phyloP scores from a whole-genome alignment of 2,888 invertebrate species.

The Lissonota sp. region DNA sequence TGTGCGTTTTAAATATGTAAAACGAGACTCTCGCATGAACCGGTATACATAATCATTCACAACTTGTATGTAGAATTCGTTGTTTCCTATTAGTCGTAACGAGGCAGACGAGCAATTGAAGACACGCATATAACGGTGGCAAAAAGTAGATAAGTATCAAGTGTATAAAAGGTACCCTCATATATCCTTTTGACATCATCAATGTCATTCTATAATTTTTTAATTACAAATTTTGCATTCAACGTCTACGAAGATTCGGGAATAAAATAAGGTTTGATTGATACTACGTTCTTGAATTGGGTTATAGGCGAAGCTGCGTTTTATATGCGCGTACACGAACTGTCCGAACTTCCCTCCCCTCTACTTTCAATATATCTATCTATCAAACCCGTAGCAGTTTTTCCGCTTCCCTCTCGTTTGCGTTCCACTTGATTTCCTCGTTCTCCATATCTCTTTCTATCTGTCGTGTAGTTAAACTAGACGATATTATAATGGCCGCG shows the following conservation, averaged over 20 bases:
- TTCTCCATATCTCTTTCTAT: slow-evolving; percentile 18
- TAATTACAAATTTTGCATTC: background rate
- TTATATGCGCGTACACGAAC: slow-evolving; percentile 45
- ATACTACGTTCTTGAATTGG: slow-evolving; percentile 34
- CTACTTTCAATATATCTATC: slow-evolving; percentile 2
- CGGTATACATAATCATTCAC: slow-evolving; percentile 54
- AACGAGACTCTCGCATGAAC: slow-evolving; percentile 48
- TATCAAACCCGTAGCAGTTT: background rate
- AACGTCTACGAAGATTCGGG: slow-evolving; percentile 14
- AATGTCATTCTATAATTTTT: no score
- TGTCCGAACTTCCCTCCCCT: slow-evolving; percentile 49
- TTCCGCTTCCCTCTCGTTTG: background rate
- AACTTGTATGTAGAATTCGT: slow-evolving; percentile 8
- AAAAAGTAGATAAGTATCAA: no score
- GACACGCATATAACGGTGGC: no score
- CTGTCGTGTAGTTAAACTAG: no score
- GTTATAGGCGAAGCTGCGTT: slow-evolving; percentile 34
- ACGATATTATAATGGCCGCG: background rate
- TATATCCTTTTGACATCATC: no score
- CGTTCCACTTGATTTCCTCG: slow-evolving; percentile 5
- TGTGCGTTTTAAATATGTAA: slow-evolving; percentile 40
- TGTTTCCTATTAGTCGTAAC: slow-evolving; percentile 35
- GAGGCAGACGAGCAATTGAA: slow-evolving; percentile 18
- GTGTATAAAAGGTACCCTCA: no score
- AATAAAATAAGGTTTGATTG: slow-evolving; percentile 18